Evolutionary conservation across 2,113 vertebrate genomes (phyloP), one percentile per base, ranked within the genome.

Genomic region (Sinocyclocheilus rhinocerous): DNA sequence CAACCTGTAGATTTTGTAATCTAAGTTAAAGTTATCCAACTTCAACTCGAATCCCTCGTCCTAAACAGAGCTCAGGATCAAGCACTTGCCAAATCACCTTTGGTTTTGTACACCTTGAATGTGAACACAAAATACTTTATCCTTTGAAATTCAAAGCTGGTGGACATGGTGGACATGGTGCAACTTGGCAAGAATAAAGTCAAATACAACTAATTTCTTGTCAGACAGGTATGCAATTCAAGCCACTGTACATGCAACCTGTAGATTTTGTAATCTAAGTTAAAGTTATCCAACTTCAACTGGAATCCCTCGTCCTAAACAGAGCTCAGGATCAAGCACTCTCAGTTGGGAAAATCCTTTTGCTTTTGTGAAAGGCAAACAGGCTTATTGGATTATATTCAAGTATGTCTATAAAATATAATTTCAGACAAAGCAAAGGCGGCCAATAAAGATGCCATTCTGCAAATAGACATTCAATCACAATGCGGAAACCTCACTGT

Each of bases 391-490:
- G 79, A 81, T 81, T 65, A 26, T 20, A 45, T 67, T 81, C 79
- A 81, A 80, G 12, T 4, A 61, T 24, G 77, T 45, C 77, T 36
- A 80, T 63, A 42, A 80, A 91, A 90, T 86, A 89, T 91, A 81
- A 89, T 82, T 86, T 91, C 79, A 73, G 89, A 90, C 80, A 87
- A 84, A 81, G 70, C 78, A 39, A 50, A 84, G 52, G 86, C 45
- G 10, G 48, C 76, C 24, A 88, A 83, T 89, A 87, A 89, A 93
- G 88, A 86, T 80, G 61, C 33, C 83, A 73, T 4, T 81, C 59
- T 70, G 81, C 80, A 89, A 93, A 92, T 91, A 91, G 90, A 86
- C 55, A 80, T 57, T 86, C 65, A 90, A 92, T 87, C 70, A 67
- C 73, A 48, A 81, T 65, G 78, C n/a, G 83, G 90, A 76, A 90